Evolutionary conservation across 2,888 invertebrate genomes (phyloP).

Genomic region (Yponomeuta evonymella): DNA sequence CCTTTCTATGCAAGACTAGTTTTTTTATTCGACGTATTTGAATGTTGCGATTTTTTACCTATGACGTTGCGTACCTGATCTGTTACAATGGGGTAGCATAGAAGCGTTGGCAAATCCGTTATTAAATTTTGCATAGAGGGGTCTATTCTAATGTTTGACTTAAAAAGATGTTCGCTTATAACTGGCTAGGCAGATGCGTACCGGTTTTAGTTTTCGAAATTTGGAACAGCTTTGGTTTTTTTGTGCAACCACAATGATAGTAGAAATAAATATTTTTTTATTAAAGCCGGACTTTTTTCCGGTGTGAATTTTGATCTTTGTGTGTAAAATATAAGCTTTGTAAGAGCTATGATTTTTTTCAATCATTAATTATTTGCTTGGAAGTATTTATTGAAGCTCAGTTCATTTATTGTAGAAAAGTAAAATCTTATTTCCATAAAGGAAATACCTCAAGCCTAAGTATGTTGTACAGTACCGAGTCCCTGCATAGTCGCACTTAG

Average conservation of each 20-base stretch:
- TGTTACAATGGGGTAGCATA: slow-evolving; percentile 49
- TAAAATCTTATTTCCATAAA: too few species aligned
- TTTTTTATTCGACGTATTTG: slow-evolving; percentile 72
- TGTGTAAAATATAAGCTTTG: too few species aligned
- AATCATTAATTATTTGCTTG: too few species aligned
- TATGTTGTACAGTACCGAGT: too few species aligned
- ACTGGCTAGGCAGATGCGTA: slow-evolving; percentile 32
- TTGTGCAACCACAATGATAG: neutral
- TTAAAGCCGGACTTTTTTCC: neutral
- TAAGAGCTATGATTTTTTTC: too few species aligned
- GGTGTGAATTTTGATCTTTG: neutral
- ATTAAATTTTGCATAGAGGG: slow-evolving; percentile 73
- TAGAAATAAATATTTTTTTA: neutral
- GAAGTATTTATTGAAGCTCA: too few species aligned
- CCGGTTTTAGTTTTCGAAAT: neutral
- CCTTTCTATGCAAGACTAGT: slow-evolving; percentile 57
- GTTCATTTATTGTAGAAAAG: too few species aligned
- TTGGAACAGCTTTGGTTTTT: neutral
- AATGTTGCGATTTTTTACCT: slow-evolving; percentile 72
- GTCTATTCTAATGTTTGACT: slow-evolving; percentile 47
- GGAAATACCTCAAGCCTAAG: too few species aligned
- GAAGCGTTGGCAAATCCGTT: slow-evolving; percentile 37
- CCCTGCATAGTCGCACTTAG: neutral
- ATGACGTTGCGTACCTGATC: slow-evolving; percentile 58
- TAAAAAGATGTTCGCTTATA: slow-evolving; percentile 28